These are phyloP conservation scores for Diarsia brunnea DNA, from an alignment of 2,888 invertebrate genomes.

Conservation along the genomic window DNA sequence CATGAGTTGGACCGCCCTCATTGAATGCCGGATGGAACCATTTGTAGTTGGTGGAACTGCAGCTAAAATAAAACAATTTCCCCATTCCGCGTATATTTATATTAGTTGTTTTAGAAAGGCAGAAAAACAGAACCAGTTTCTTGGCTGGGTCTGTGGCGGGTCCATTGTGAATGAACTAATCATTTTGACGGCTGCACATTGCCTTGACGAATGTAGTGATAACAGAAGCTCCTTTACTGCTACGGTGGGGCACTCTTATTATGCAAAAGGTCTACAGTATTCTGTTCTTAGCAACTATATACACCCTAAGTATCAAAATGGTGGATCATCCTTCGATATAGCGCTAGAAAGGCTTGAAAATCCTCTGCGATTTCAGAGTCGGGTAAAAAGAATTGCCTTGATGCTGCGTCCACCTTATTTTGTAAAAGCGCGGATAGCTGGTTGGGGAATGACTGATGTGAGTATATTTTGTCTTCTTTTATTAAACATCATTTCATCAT, in stretches of 20 bases:
- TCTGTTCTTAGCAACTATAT: conserved; percentile 4
- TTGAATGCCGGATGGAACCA: conserved; percentile 19
- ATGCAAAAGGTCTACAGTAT: conserved; percentile 1
- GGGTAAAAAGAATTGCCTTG: conserved; percentile 60
- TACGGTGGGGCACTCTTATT: conserved; percentile 52
- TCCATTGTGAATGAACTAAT: conserved; percentile 72
- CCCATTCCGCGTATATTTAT: conserved; percentile 6
- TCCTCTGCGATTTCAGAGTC: conserved; percentile 34
- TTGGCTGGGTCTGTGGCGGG: conserved; percentile 63
- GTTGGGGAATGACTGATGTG: conserved; percentile 45
- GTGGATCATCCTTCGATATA: conserved; percentile 53
- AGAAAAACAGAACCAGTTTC: accelerated
- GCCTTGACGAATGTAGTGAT: conserved; percentile 47
- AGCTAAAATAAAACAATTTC: neutral
- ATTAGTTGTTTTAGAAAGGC: accelerated
- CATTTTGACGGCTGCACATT: conserved; percentile 74
- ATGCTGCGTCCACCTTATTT: conserved; percentile 57
- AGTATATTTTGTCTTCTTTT: conserved; percentile 1
- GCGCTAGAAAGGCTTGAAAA: conserved; percentile 51
- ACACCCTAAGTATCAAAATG: conserved; percentile 36
- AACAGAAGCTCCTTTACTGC: neutral
- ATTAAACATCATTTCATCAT: too few relatives aligned
- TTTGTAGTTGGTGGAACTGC: conserved; percentile 4
- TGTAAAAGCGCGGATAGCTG: conserved; percentile 50
- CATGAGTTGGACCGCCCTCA: conserved; percentile 9